Base-by-base conservation (phyloP, 2,797 vertebrate genomes). In the Merluccius polli region DNA sequence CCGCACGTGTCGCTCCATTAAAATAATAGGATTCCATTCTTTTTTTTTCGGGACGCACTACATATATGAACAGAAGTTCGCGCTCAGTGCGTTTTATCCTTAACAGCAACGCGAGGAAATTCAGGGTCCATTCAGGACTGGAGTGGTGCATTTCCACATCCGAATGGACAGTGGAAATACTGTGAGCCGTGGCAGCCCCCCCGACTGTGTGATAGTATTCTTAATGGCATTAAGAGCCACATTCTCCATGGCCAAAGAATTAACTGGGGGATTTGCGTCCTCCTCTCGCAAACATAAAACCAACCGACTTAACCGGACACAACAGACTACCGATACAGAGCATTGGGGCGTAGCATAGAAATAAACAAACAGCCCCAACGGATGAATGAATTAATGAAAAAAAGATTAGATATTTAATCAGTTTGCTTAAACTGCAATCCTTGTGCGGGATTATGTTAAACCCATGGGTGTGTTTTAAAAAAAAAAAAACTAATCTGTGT, bases 361-460 rank as follows among this genome's bases (percentile, higher is more conserved):
- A 21, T 41, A 36, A 76, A 80, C 29, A 48, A 84, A 77, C 81
- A 79, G 29, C 59, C 16, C 21, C 3, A 59, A n/a, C 1, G 7
- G 44, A 81, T 82, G 72, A 85, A 79, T 16, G 31, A 78, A 29
- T 73, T 59, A n/a, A 81, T 72, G 76, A 13, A 79, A 83, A 82
- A 79, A 33, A 75, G 76, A 76, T 82, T 68, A 86, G 79, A 74
- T 65, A 76, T 75, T 78, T 82, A 84, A 86, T 81, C 83, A 78
- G 85, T 75, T 79, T 78, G 79, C 82, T 83, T 80, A 76, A 73
- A 4, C 65, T 77, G 80, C 87, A 89, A 91, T 85, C 86, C 82
- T 81, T 73, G 69, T 83, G 63, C 59, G 78, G 86, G 89, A 94
- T 93, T 92, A 88, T 82, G 29, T 31, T 90, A 87, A 91, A 87